Evolutionary conservation across 2,888 invertebrate species (phyloP), one percentile per base, ranked within the genome.

Genomic region (Cephus runcator): DNA sequence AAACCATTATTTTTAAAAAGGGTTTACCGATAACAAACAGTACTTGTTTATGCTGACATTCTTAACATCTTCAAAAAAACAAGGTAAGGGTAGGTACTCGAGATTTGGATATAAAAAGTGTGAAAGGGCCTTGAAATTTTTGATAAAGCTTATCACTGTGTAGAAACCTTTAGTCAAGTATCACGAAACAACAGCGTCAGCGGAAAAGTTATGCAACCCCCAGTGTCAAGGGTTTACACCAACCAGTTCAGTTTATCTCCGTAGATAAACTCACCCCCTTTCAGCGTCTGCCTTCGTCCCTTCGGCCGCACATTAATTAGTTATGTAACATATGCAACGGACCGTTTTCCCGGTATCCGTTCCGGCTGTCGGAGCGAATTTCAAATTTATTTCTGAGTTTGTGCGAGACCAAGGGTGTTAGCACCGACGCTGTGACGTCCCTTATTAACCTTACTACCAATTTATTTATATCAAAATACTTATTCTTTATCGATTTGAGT

Each of bases 241-340:
- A 56, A 23, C 40, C 40, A 56, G 40, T 56, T 56, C 23, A 56
- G 40, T 56, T 56, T 56, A 56, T 56, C 23, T 56, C 40, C 40
- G 40, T 56, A 56, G 40, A 56, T 56, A 56, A 33, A 33, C 71
- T 34, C 71, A 30, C 31, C 31, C 71, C 71, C 71, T 34, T 71
- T 71, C 71, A 31, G 31, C 71, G 71, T 71, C 71, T 71, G 71
- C 71, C 9, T 34, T 15, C 71, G 33, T 71, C 71, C 71, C 71
- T 71, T 71, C 71, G 30, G 31, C 33, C 71, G 31, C 31, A 33
- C 71, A 33, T 77, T 77, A 56, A 77, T 77, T 77, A 77, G 68
- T 75, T 77, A 77, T 74, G 77, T 74, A 74, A 77, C 77, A 74
- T 69, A 75, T 75, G 77, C 77, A 77, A 34, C 74, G 74, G 34